Evolutionary conservation across 2,797 vertebrate genomes (phyloP).

Genomic region (Phrynocephalus forsythii): DNA sequence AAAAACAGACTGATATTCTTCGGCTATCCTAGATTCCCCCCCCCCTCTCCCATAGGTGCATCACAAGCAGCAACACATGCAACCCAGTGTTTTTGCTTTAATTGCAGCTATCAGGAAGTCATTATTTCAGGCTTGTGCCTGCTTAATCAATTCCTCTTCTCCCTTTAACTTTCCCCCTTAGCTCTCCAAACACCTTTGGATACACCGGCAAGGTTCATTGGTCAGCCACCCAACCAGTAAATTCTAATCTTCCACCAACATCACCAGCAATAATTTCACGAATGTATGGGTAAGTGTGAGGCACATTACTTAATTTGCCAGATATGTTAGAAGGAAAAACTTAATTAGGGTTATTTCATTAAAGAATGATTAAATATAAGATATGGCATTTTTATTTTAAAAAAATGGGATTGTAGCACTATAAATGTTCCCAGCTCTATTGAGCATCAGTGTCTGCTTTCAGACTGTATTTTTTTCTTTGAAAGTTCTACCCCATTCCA

Average conservation of each 20-base stretch:
- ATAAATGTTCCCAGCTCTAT: not conserved
- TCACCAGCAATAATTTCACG: constrained; percentile 65
- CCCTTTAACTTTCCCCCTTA: constrained; percentile 72
- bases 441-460: constrained; percentile 26
- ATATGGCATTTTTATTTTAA: constrained; percentile 44
- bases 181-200: constrained; percentile 81
- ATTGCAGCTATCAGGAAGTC: constrained; percentile 45
- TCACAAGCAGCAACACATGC: constrained; percentile 25
- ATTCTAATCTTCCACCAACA: constrained; percentile 74
- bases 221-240: constrained; percentile 74
- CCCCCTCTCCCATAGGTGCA: not conserved
- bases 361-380: constrained; percentile 65
- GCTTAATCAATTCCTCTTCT: constrained; percentile 53
- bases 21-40: not conserved
- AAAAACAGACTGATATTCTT: not conserved
- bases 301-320: constrained; percentile 62
- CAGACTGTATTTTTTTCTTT: not conserved
- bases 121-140: constrained; percentile 48
- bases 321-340: constrained; percentile 44
- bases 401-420: constrained; percentile 3
- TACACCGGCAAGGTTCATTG: constrained; percentile 81
- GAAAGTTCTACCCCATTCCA: not conserved
- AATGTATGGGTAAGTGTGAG: constrained; percentile 77
- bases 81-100: constrained; percentile 28
- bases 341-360: constrained; percentile 60